Evolutionary conservation across 2,113 vertebrate species (phyloP).

Genomic region (Falcunculus frontatus): DNA sequence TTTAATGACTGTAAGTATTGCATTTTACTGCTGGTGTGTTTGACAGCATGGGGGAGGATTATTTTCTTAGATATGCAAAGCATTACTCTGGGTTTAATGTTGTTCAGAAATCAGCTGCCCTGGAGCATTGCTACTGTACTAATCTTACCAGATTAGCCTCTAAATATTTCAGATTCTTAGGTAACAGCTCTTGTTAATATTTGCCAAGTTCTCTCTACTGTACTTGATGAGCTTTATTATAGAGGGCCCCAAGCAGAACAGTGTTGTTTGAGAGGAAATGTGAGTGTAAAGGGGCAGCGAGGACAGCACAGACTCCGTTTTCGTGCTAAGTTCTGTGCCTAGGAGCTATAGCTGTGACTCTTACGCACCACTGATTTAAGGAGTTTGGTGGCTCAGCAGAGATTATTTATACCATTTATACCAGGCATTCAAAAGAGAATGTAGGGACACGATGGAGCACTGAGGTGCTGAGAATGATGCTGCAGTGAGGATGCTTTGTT

Average conservation of each 20-base stretch:
- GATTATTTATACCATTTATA: not conserved
- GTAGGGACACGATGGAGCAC: not conserved
- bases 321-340: not conserved
- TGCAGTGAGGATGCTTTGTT: not conserved
- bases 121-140: not conserved
- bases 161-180: conserved; percentile 13
- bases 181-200: not conserved
- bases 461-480: not conserved
- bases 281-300: not conserved
- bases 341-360: not conserved
- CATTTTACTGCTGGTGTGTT: not conserved
- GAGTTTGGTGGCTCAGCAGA: not conserved
- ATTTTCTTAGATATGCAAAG: not conserved
- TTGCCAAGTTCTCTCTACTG: not conserved
- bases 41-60: not conserved
- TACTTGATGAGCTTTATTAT: not conserved
- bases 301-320: not conserved
- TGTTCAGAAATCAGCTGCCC: not conserved
- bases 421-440: not conserved
- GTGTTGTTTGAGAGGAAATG: not conserved
- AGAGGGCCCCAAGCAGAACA: not conserved
- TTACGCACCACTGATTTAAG: not conserved
- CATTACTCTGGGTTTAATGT: not conserved
- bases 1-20: not conserved
- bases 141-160: not conserved